Conservation (phyloP, 1,140 invertebrate genomes). For the Schlechtendalia chinensis region DNA sequence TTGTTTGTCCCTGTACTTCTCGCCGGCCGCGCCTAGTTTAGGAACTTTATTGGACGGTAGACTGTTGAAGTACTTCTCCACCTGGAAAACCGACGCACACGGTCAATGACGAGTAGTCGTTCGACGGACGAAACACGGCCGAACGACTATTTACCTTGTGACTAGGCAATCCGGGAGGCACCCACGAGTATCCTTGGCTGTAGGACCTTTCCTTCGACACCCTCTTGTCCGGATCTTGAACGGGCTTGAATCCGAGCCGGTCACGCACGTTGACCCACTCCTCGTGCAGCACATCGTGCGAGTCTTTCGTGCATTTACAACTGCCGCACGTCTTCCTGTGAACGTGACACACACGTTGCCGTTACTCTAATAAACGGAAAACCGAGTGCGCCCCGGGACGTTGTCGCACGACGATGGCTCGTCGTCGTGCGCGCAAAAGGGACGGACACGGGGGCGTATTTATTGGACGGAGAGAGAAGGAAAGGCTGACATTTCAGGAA, state of each 20-base stretch:
- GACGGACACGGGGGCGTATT: too few relatives aligned
- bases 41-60: constrained; percentile 77
- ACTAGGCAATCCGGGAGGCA: constrained; percentile 72
- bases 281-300: constrained; percentile 84
- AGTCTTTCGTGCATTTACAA: constrained; percentile 82
- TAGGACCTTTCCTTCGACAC: constrained; percentile 53
- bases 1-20: constrained; percentile 76
- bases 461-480: too few relatives aligned
- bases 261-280: constrained; percentile 80
- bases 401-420: too few relatives aligned
- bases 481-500: too few relatives aligned
- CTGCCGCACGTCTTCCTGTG: constrained; percentile 81
- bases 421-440: too few relatives aligned
- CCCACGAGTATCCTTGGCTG: constrained; percentile 72
- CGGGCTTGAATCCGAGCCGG: constrained; percentile 71
- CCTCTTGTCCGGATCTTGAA: constrained; percentile 56
- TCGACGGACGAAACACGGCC: too few relatives aligned
- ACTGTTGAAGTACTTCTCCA: constrained; percentile 72
- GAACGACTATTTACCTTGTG: constrained; percentile 61
- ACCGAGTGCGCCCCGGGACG: too few relatives aligned
- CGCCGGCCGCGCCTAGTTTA: constrained; percentile 71
- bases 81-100: too few relatives aligned
- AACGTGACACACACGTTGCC: constrained; percentile 51
- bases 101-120: too few relatives aligned
- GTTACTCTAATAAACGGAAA: too few relatives aligned